Evolutionary conservation across 2,888 invertebrate species (phyloP), one percentile per base, ranked within the genome.

Genomic region (Anoncus sp.): DNA sequence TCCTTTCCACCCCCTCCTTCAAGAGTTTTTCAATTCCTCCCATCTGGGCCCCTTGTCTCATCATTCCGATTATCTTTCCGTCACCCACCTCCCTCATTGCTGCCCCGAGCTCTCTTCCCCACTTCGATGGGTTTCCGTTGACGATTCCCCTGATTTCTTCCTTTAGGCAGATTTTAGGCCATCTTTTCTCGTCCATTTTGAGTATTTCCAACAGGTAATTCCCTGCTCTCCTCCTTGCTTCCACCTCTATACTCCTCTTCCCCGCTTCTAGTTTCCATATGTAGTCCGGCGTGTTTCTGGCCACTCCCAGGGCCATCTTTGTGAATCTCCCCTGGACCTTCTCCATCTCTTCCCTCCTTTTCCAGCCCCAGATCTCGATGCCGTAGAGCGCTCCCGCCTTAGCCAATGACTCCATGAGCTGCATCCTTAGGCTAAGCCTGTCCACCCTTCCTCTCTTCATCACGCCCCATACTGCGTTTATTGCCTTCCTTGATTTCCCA

Each of bases 401-500:
- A 12, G 12, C 38, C 12, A 38, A 12, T 10, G 38, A 38, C 38
- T 38, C 38, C 38, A 38, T 38, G 9, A 38, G 38, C 12, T 38
- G 38, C 10, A 38, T 6, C 10, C 38, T 38, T 6, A 10, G 12
- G 9, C 12, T 38, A 2, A 38, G 38, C 12, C 12, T 38, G 10
- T 47, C 47, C 3, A 62, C 27, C 20, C 47, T 47, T 12, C 47
- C 62, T 27, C 62, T 45, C 27, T 47, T 62, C 47, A 47, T 45
- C 1, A 47, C 62, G 1, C 47, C 47, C 70, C 70, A 72, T 24
- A 60, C 60, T 1, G 72, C 22, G 22, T 72, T 63, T 1, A n/a
- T 47, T 12, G 72, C 72, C 27, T 62, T 43, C 14, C 6, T 12
- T 1, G 53, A 62, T 16, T 53, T 72, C 20, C 43, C 62, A 22